Percentiles rank a stretch among this genome's conserved stretches.
phyloP scores from a whole-genome alignment of 2,888 invertebrate genomes.

The Drosophila anomelani region DNA sequence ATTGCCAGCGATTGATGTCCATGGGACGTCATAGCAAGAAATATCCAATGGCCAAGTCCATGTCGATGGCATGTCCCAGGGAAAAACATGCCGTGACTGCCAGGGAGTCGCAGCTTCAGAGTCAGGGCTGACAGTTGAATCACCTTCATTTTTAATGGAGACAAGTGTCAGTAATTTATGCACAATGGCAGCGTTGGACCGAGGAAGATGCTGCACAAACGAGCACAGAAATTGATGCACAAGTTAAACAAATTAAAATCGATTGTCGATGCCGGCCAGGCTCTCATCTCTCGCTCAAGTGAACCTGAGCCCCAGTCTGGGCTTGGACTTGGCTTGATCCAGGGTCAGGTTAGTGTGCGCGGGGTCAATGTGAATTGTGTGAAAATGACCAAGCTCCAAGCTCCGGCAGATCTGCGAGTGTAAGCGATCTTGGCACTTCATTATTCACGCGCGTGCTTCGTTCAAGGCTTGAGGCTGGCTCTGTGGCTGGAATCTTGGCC shows the following conservation, averaged over 20 bases:
- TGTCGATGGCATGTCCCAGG: constrained; percentile 52
- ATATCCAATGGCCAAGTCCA: constrained; percentile 37
- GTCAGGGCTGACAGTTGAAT: constrained; percentile 75
- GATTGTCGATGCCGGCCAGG: constrained; percentile 59
- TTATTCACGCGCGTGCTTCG: constrained; percentile 78
- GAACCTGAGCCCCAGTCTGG: constrained; percentile 43
- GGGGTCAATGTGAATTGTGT: constrained; percentile 77
- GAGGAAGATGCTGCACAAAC: constrained; percentile 52
- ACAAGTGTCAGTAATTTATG: constrained; percentile 81
- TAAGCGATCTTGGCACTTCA: constrained; percentile 81
- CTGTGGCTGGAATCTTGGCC: constrained; percentile 20
- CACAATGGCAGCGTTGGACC: constrained; percentile 55
- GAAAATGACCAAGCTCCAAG: constrained; percentile 66
- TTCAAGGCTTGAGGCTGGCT: constrained; percentile 64
- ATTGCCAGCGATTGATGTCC: constrained; percentile 80
- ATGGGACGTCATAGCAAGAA: constrained; percentile 68
- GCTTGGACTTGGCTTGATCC: constrained; percentile 53
- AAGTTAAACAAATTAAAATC: constrained; percentile 80
- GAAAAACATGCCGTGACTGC: constrained; percentile 74
- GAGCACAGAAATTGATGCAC: constrained; percentile 75
- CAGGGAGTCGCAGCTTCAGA: constrained; percentile 43
- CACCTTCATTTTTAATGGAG: constrained; percentile 81
- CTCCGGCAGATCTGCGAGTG: constrained; percentile 41
- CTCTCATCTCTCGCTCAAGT: constrained; percentile 1
- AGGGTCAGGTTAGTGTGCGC: constrained; percentile 72